phyloP scores from a whole-genome alignment of 92 coral and sea anemone species.

The Parazoanthus swiftii region DNA sequence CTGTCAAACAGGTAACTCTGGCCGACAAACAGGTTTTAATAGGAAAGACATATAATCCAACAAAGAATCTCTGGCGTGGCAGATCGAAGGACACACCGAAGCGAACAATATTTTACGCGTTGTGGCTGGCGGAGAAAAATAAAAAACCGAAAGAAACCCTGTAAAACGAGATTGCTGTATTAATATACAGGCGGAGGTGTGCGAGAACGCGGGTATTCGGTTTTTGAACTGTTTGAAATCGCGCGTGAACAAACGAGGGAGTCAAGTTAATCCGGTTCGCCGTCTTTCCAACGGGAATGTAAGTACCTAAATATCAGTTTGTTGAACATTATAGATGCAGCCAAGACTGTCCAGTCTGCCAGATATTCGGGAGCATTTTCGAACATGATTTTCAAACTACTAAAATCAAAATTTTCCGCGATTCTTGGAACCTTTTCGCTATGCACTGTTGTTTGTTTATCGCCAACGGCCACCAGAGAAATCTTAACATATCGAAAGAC shows the following conservation, averaged over 20 bases:
- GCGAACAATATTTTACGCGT: background rate
- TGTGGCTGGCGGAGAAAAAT: background rate
- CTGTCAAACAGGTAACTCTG: slow-evolving; percentile 4
- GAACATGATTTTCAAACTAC: background rate
- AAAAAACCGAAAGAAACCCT: background rate
- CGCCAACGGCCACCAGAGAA: background rate
- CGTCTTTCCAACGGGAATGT: background rate
- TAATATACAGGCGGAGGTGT: background rate
- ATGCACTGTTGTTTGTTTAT: background rate
- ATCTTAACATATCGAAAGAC: no score
- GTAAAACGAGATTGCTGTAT: background rate
- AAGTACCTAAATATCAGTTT: background rate
- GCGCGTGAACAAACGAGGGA: slow-evolving; percentile 1
- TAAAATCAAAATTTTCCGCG: background rate
- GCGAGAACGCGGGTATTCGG: background rate
- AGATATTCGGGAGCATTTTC: background rate
- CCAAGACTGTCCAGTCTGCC: background rate
- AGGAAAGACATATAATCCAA: background rate
- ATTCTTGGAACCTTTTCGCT: background rate
- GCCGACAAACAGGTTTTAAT: slow-evolving; percentile 17
- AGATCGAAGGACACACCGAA: slow-evolving; percentile 13
- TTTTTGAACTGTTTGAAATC: background rate
- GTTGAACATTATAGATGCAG: background rate
- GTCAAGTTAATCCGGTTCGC: background rate
- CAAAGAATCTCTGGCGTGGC: slow-evolving; percentile 15